Conservation (phyloP, 2,888 invertebrate genomes). For the Biston betularia region DNA sequence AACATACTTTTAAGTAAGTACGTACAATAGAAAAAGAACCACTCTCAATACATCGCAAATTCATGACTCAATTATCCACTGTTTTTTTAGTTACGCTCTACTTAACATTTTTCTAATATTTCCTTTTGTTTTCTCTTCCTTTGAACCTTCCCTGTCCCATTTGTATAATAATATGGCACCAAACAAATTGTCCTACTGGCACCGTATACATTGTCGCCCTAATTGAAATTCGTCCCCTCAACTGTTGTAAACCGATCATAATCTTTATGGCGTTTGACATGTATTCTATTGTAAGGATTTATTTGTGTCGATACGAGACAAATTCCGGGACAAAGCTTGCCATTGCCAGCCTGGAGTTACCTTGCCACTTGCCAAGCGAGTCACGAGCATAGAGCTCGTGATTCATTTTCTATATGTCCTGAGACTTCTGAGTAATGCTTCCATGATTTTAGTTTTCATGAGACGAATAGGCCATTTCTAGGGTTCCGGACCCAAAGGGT, state of each 20-base stretch:
- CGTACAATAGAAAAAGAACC: no score
- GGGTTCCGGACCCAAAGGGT: no score
- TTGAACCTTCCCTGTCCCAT: conserved; percentile 11
- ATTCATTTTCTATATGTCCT: conserved; percentile 46
- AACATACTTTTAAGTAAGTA: no score
- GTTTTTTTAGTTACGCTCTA: conserved; percentile 3
- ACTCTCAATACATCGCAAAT: background rate
- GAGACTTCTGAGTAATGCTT: conserved; percentile 22
- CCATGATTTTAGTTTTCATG: conserved; percentile 3
- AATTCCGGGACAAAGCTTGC: conserved; percentile 34
- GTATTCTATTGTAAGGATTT: conserved; percentile 38
- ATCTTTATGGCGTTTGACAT: conserved; percentile 35
- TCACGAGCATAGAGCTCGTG: conserved; percentile 59
- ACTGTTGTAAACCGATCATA: conserved; percentile 29
- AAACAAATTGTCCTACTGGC: conserved; percentile 16
- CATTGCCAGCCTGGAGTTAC: background rate
- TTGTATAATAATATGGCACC: conserved; percentile 12
- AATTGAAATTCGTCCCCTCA: conserved; percentile 36
- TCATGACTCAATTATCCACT: background rate
- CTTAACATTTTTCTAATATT: conserved; percentile 18
- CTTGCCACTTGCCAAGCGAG: conserved; percentile 52
- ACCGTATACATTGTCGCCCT: conserved; percentile 19
- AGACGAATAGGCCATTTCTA: background rate
- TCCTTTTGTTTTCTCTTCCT: conserved; percentile 16
- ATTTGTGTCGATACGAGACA: conserved; percentile 48